Percentiles rank a stretch among this genome's conserved stretches.
Evolutionary conservation across 2,797 vertebrate species (phyloP).

Genomic region (Numenius phaeopus): DNA sequence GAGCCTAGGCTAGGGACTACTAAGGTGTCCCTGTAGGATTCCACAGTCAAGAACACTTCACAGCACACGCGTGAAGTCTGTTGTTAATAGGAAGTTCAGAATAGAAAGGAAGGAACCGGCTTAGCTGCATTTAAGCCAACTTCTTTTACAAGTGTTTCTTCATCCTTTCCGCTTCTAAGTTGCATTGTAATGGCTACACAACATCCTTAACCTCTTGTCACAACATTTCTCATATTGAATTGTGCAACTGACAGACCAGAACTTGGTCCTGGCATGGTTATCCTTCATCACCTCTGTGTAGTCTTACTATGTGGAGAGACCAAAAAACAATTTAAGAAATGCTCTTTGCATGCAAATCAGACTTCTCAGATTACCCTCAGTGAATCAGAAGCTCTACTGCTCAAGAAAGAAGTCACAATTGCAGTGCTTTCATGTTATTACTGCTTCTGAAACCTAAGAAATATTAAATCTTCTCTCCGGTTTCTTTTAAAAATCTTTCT

Average conservation of each 20-base stretch:
- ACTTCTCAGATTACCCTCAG: not conserved
- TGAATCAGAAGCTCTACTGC: not conserved
- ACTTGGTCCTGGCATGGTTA: not conserved
- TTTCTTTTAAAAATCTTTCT: not conserved
- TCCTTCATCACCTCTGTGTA: not conserved
- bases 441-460: not conserved
- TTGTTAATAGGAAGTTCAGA: not conserved
- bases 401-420: not conserved
- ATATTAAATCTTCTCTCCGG: fast-evolving
- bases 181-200: not conserved
- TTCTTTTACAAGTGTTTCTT: not conserved
- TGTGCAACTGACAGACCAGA: not conserved
- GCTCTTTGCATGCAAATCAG: not conserved
- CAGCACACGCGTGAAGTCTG: not conserved
- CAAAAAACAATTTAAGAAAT: not conserved
- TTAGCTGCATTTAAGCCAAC: not conserved
- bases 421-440: too few species aligned
- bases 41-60: fast-evolving
- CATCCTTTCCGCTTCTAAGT: not conserved
- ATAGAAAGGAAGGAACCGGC: not conserved
- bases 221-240: not conserved
- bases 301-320: not conserved
- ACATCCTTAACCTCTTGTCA: not conserved
- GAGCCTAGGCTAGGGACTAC: not conserved
- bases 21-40: not conserved